Conservation (phyloP, 1,140 invertebrate species). For the Limonius californicus region DNA sequence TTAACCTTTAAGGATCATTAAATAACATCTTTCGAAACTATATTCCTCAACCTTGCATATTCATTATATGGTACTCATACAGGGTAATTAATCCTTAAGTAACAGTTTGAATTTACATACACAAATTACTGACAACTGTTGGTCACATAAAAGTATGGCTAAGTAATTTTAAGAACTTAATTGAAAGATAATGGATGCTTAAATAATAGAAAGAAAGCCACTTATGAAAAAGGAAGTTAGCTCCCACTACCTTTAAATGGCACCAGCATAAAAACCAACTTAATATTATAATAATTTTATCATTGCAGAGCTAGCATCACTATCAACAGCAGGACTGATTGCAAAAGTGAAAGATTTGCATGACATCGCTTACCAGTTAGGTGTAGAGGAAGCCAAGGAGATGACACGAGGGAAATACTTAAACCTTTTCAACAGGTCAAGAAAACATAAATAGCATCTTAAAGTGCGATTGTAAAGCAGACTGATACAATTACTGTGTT, state of each 20-base stretch:
- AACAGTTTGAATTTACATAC: background rate
- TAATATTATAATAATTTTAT: conserved; percentile 8
- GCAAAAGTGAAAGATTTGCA: conserved; percentile 90
- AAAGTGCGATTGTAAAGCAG: too few relatives aligned
- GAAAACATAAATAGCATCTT: conserved; percentile 14
- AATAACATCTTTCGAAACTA: too few relatives aligned
- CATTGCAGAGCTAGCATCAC: conserved; percentile 70
- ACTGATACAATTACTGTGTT: too few relatives aligned
- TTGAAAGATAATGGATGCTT: too few relatives aligned
- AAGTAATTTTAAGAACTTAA: too few relatives aligned
- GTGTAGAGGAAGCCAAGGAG: conserved; percentile 91
- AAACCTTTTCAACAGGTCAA: conserved; percentile 66
- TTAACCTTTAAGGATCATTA: background rate
- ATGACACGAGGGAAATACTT: conserved; percentile 94
- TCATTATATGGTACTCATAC: too few relatives aligned
- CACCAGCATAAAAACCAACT: background rate
- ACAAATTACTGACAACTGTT: background rate
- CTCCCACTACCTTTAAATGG: too few relatives aligned
- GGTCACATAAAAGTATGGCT: too few relatives aligned
- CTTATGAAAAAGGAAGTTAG: too few relatives aligned
- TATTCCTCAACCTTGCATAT: too few relatives aligned
- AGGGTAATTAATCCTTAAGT: too few relatives aligned
- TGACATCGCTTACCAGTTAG: conserved; percentile 89
- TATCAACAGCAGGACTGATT: conserved; percentile 76
- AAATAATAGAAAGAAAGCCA: too few relatives aligned